A percentile compares a stretch with the other conserved stretches of the same genome.
Evolutionary conservation across 2,113 vertebrate species (phyloP).

Genomic region (Nyctereutes procyonoides): DNA sequence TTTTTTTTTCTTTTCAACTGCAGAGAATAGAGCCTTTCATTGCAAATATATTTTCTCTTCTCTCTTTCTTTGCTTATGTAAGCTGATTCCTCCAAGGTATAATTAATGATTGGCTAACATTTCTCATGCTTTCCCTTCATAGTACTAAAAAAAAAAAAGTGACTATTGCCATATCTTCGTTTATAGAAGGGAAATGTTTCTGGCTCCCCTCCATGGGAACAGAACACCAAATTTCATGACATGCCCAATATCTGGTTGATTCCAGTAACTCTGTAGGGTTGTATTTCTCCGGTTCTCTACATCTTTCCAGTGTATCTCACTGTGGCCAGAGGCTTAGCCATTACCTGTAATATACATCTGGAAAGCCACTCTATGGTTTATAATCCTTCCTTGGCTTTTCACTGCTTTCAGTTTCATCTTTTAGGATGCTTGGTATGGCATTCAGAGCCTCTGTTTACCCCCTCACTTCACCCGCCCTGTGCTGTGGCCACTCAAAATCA

Average conservation of each 20-base stretch:
- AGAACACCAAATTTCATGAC: not conserved
- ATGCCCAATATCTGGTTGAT: not conserved
- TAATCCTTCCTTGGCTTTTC: not conserved
- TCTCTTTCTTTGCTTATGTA: constrained; percentile 25
- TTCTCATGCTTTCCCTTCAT: constrained; percentile 1
- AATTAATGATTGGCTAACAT: not conserved
- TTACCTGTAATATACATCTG: not conserved
- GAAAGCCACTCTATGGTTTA: not conserved
- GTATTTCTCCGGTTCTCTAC: not conserved
- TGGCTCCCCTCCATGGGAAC: not conserved
- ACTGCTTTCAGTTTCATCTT: not conserved
- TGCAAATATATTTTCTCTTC: not conserved
- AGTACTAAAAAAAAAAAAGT: not conserved
- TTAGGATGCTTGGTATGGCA: not conserved
- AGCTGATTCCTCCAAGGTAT: constrained; percentile 45
- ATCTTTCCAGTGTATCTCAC: not conserved
- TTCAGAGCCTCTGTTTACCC: not conserved
- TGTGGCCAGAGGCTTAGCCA: not conserved
- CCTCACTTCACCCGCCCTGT: not conserved
- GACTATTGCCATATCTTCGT: not conserved
- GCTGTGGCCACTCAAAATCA: not conserved
- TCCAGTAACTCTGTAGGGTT: not conserved
- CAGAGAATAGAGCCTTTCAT: constrained; percentile 3
- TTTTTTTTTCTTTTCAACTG: not conserved
- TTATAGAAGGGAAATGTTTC: not conserved